Evolutionary conservation across 2,888 invertebrate species (phyloP).

Genomic region (Chaitophorus viminalis): DNA sequence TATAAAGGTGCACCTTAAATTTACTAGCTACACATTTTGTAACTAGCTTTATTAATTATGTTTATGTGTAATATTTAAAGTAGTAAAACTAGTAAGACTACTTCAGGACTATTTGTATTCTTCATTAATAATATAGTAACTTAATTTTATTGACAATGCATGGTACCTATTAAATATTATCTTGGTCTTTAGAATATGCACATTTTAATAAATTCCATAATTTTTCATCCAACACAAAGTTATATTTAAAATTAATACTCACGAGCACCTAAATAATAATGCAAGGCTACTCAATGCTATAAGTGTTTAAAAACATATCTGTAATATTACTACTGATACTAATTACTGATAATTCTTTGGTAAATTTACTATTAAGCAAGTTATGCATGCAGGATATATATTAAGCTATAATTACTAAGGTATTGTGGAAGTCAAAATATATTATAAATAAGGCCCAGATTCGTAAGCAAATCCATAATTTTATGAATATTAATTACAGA

Average conservation of each 20-base stretch:
- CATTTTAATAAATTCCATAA: not conserved
- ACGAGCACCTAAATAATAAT: not conserved
- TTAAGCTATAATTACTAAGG: not conserved
- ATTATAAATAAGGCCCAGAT: not conserved
- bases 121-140: not conserved
- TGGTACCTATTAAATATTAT: not conserved
- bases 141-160: not conserved
- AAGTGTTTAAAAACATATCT: not conserved
- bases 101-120: not conserved
- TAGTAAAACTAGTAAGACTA: not conserved
- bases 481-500: too few species aligned
- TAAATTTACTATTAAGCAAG: not conserved
- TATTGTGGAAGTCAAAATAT: not conserved
- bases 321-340: too few species aligned
- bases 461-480: too few species aligned
- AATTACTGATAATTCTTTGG: too few species aligned
- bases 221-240: not conserved
- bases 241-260: not conserved
- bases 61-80: not conserved
- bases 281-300: not conserved
- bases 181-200: not conserved
- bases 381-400: not conserved
- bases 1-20: not conserved
- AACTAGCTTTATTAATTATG: slow-evolving; percentile 27
- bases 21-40: not conserved